A percentile compares a stretch with the other conserved stretches of the same genome.
Conservation (phyloP, 2,797 vertebrate genomes). For the Mormyrops boulengeri region DNA sequence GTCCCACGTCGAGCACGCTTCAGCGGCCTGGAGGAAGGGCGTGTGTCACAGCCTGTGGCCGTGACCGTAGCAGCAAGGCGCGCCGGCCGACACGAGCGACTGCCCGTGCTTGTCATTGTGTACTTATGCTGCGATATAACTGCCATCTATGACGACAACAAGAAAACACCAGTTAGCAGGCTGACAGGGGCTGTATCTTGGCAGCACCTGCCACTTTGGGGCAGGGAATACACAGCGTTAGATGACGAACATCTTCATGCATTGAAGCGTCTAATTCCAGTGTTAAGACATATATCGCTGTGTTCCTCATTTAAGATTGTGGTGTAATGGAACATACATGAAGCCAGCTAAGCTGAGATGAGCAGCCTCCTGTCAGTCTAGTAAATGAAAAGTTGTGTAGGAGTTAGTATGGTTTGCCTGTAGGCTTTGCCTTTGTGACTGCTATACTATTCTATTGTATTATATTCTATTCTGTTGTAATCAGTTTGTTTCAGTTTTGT, state of each 20-base stretch:
- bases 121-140: background rate
- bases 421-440: background rate
- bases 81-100: background rate
- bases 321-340: background rate
- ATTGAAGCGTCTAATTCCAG: background rate
- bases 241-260: background rate
- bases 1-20: background rate
- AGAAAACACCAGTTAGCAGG: background rate
- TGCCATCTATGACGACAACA: background rate
- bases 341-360: background rate
- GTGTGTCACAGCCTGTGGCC: background rate
- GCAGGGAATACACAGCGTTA: background rate
- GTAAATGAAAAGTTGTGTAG: background rate
- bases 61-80: background rate
- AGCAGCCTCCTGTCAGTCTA: background rate
- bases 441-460: background rate
- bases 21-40: slow-evolving; percentile 20
- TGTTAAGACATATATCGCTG: background rate
- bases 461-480: background rate
- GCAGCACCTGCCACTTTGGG: background rate
- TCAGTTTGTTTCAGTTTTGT: background rate
- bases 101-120: background rate
- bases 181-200: background rate
- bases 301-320: background rate
- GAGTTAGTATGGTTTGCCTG: background rate